Percentiles rank a stretch among this genome's conserved stretches.
Evolutionary conservation across 2,888 invertebrate species (phyloP).

Genomic region (Andrena haemorrhoa): DNA sequence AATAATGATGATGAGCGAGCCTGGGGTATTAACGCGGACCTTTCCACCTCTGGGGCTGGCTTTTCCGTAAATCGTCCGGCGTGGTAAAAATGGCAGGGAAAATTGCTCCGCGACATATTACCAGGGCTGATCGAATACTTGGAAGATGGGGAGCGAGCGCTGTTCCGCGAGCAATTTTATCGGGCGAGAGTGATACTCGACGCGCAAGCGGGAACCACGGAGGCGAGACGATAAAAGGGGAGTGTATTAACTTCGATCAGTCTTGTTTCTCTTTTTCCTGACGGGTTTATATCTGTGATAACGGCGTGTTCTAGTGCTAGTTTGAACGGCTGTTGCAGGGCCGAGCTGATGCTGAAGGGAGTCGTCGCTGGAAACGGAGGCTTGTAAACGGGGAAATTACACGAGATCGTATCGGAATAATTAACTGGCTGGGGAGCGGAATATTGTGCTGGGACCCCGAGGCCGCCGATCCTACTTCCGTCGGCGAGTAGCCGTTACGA

Average conservation of each 20-base stretch:
- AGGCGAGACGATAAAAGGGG: slow-evolving; percentile 4
- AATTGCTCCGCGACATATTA: slow-evolving; percentile 13
- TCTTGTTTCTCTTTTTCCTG: not conserved
- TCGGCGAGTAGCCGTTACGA: slow-evolving; percentile 1
- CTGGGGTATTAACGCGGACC: slow-evolving; percentile 43
- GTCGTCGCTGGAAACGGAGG: slow-evolving; percentile 5
- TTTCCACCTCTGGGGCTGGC: slow-evolving; percentile 34
- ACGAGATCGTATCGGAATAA: slow-evolving; percentile 63
- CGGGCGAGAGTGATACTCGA: not conserved
- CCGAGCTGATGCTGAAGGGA: slow-evolving; percentile 1
- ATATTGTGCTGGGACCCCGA: slow-evolving; percentile 55
- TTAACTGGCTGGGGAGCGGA: slow-evolving; percentile 56
- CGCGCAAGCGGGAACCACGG: not conserved
- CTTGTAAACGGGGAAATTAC: slow-evolving; percentile 41
- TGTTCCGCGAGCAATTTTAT: not conserved
- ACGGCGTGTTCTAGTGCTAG: slow-evolving; percentile 4
- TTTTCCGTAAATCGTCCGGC: slow-evolving; percentile 35
- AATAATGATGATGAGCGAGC: slow-evolving; percentile 52
- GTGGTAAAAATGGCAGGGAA: not conserved
- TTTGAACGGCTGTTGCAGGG: slow-evolving; percentile 3
- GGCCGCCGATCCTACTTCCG: slow-evolving; percentile 34
- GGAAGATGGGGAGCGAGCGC: not conserved
- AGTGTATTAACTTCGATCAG: slow-evolving; percentile 21
- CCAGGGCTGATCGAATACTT: not conserved
- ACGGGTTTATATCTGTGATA: slow-evolving; percentile 12